A percentile compares a stretch with the other conserved stretches of the same genome.
phyloP scores from a whole-genome alignment of 2,888 invertebrate species.

The Lacanobia oleracea region DNA sequence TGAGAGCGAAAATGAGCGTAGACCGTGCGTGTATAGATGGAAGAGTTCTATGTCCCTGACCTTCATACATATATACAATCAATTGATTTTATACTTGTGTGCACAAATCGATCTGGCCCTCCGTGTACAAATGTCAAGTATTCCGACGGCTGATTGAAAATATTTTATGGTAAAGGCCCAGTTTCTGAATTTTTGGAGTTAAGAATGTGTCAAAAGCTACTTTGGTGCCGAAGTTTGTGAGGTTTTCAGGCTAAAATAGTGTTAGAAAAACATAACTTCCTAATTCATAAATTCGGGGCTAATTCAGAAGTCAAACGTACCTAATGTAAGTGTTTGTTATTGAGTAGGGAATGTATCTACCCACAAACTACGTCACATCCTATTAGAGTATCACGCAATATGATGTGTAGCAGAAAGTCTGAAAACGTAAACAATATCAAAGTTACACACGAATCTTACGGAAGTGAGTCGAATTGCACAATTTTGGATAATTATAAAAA shows the following conservation, averaged over 20 bases:
- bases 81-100: background rate
- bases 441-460: conserved; percentile 16
- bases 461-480: background rate
- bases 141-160: background rate
- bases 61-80: background rate
- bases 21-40: background rate
- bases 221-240: no score
- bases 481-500: no score
- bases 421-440: conserved; percentile 41
- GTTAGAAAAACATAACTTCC: background rate
- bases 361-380: conserved; percentile 36
- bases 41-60: conserved; percentile 12
- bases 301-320: background rate
- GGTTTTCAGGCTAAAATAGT: no score
- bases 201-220: background rate
- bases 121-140: background rate
- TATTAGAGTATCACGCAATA: conserved; percentile 37
- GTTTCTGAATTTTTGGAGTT: background rate
- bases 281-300: background rate
- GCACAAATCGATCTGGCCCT: background rate
- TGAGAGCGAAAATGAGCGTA: background rate
- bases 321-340: conserved; percentile 1
- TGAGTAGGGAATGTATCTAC: conserved; percentile 19
- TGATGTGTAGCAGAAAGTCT: conserved; percentile 39
- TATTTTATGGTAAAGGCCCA: background rate